These are phyloP conservation scores for Mallotus villosus DNA, from an alignment of 2,797 vertebrate genomes.

Conservation along the genomic window DNA sequence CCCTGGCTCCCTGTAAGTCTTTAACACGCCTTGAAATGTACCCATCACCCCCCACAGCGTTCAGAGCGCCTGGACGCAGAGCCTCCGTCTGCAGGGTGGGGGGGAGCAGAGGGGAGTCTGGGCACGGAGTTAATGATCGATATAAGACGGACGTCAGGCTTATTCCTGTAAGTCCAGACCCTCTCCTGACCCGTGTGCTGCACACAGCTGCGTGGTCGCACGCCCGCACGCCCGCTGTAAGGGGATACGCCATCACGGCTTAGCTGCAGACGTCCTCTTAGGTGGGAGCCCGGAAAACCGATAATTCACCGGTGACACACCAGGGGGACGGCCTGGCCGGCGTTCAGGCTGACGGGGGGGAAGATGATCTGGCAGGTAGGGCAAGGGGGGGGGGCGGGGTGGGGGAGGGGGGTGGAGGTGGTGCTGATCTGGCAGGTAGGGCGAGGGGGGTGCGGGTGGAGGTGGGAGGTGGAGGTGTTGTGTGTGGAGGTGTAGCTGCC, in stretches of 20 bases:
- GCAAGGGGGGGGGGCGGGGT: constrained; percentile 22
- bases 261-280: constrained; percentile 64
- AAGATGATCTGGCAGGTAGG: constrained; percentile 67
- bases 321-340: constrained; percentile 62
- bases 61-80: background rate
- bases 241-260: constrained; percentile 67
- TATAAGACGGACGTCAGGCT: constrained; percentile 55
- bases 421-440: no score
- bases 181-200: constrained; percentile 58
- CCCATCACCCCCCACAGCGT: background rate
- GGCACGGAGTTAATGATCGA: constrained; percentile 43
- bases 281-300: constrained; percentile 70
- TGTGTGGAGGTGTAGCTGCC: no score
- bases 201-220: constrained; percentile 64
- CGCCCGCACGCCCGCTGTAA: constrained; percentile 66
- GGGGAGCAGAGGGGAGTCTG: constrained; percentile 44
- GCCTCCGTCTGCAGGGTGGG: constrained; percentile 1
- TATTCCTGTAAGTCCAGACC: constrained; percentile 62
- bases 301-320: constrained; percentile 71
- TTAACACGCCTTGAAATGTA: no score
- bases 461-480: constrained; percentile 14
- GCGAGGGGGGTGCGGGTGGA: no score
- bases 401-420: no score
- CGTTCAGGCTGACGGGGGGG: constrained; percentile 64
- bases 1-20: no score